Evolutionary conservation across 2,113 vertebrate species (phyloP).

Genomic region (Cavia aperea): DNA sequence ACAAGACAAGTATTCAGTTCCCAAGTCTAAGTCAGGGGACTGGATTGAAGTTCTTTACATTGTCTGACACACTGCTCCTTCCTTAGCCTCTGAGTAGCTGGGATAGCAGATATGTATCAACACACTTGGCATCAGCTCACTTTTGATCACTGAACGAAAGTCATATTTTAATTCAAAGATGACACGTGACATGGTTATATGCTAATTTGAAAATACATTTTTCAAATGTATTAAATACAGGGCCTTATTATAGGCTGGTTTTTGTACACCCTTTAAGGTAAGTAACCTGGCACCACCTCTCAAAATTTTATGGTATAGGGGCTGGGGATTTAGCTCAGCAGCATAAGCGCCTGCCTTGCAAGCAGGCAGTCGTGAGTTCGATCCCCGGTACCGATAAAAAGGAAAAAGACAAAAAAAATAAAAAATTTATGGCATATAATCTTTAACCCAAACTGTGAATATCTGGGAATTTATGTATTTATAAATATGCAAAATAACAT

Average conservation of each 20-base stretch:
- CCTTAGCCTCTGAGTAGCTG: neutral
- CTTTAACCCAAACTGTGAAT: slow-evolving; percentile 12
- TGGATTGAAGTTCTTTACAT: neutral
- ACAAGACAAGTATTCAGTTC: neutral
- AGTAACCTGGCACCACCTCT: neutral
- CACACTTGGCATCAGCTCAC: too few relatives aligned
- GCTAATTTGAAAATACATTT: slow-evolving; percentile 13
- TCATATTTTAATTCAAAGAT: slow-evolving; percentile 21
- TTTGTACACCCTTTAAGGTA: slow-evolving; percentile 5
- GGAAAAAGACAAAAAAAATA: too few relatives aligned
- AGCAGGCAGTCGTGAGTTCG: too few relatives aligned
- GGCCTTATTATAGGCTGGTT: neutral
- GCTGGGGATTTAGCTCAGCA: too few relatives aligned
- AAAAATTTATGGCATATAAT: neutral
- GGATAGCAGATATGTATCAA: neutral
- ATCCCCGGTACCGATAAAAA: too few relatives aligned
- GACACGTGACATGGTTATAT: neutral
- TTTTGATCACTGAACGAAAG: slow-evolving; percentile 1
- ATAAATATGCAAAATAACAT: neutral
- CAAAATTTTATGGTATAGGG: neutral
- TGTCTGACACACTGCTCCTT: neutral
- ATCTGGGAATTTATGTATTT: slow-evolving; percentile 16
- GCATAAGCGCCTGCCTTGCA: too few relatives aligned
- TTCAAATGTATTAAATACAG: neutral
- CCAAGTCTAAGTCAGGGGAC: neutral